phyloP scores from a whole-genome alignment of 2,113 vertebrate genomes.

The Esox niger region DNA sequence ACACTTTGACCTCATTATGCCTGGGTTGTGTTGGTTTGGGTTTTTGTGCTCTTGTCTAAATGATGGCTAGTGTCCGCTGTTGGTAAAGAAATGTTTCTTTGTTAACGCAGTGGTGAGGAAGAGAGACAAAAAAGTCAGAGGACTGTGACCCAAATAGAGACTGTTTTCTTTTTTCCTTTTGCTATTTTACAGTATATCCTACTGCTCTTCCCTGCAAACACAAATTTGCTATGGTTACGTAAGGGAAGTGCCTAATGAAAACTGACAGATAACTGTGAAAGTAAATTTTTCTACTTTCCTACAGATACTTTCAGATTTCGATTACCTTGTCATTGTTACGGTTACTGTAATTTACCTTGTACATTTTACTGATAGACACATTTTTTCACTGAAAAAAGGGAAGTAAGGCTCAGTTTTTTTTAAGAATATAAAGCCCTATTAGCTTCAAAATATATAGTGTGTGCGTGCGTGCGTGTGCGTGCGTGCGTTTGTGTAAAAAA shows the following conservation, averaged over 20 bases:
- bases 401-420: conserved; percentile 38
- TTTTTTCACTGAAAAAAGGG: conserved; percentile 49
- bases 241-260: conserved; percentile 25
- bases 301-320: conserved; percentile 51
- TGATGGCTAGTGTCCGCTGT: conserved; percentile 45
- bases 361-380: conserved; percentile 37
- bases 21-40: conserved; percentile 25
- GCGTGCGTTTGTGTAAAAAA: conserved; percentile 45
- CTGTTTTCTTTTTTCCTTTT: conserved; percentile 35
- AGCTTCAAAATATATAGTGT: conserved; percentile 31
- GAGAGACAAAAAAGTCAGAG: conserved; percentile 22
- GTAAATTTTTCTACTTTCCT: conserved; percentile 67
- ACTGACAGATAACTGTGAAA: conserved; percentile 43
- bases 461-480: conserved; percentile 42
- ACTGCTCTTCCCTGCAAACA: conserved; percentile 53
- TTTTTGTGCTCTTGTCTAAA: conserved; percentile 36
- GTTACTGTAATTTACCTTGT: conserved; percentile 43
- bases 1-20: conserved; percentile 32
- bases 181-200: conserved; percentile 53
- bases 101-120: conserved; percentile 67
- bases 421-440: conserved; percentile 42
- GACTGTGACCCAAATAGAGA: conserved; percentile 38
- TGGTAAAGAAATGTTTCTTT: conserved; percentile 54
- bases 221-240: conserved; percentile 34
- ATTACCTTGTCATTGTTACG: conserved; percentile 48